phyloP scores from a whole-genome alignment of 1,140 invertebrate species.

The Venturia canescens region DNA sequence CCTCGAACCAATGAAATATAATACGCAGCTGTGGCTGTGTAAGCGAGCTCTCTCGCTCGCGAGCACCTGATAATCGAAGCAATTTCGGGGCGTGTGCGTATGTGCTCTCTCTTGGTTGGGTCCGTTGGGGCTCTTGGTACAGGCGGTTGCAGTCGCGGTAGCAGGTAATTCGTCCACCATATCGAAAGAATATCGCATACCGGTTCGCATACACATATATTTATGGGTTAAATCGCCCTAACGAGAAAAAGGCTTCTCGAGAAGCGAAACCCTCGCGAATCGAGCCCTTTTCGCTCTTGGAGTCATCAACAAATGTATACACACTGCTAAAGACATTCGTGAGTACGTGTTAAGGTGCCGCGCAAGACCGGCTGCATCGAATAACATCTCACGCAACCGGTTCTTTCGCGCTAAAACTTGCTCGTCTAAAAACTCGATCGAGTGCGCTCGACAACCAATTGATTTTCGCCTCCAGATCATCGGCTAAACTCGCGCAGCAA shows the following conservation, averaged over 20 bases:
- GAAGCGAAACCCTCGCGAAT: too few species aligned
- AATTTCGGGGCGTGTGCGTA: constrained; percentile 39
- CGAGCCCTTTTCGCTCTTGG: too few species aligned
- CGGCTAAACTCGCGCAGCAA: not conserved
- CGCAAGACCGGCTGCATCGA: constrained; percentile 17
- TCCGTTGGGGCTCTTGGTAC: not conserved
- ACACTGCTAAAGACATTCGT: not conserved
- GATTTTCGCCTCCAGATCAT: constrained; percentile 63
- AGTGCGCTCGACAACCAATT: constrained; percentile 54
- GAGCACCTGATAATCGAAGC: constrained; percentile 44
- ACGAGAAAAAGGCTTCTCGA: not conserved
- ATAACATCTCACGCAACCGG: constrained; percentile 47
- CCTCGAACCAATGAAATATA: constrained; percentile 36
- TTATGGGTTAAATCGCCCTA: not conserved
- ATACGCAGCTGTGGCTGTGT: constrained; percentile 38
- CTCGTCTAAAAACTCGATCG: constrained; percentile 17
- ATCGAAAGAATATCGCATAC: constrained; percentile 26
- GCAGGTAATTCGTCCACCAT: constrained; percentile 30
- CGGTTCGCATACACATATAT: not conserved
- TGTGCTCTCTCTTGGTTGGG: not conserved
- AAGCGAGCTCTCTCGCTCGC: not conserved
- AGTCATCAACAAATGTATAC: constrained; percentile 9
- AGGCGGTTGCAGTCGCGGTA: constrained; percentile 7
- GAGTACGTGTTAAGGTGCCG: constrained; percentile 10
- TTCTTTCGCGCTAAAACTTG: constrained; percentile 4